Evolutionary conservation across 1,140 invertebrate species (phyloP).

Genomic region (Drosophila lini): DNA sequence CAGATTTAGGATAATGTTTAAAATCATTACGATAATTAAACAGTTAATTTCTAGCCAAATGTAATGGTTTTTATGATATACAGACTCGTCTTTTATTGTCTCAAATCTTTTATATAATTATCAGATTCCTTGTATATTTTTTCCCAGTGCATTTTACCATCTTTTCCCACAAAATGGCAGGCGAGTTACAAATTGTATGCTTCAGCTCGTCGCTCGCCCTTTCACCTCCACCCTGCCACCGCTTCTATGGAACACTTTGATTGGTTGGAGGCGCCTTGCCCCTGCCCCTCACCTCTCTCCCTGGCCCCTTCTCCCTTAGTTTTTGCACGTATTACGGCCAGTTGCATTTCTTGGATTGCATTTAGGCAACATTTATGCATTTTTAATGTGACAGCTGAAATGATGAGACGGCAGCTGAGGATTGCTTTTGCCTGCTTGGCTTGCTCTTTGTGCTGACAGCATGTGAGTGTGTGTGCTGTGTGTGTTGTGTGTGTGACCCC

Average conservation of each 20-base stretch:
- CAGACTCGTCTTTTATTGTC: not conserved
- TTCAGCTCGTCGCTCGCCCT: conserved; percentile 18
- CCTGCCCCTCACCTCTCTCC: not conserved
- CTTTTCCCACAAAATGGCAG: conserved; percentile 51
- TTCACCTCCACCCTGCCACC: not conserved
- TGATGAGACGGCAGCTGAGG: conserved; percentile 64
- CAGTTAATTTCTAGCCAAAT: not conserved
- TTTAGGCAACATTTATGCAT: conserved; percentile 81
- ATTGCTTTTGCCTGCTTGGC: not conserved
- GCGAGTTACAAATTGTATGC: conserved; percentile 58
- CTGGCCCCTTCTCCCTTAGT: conserved; percentile 9
- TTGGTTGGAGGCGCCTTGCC: conserved; percentile 22
- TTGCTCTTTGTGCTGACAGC: conserved; percentile 56
- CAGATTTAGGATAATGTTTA: not conserved
- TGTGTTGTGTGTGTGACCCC: not conserved
- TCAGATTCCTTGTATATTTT: not conserved
- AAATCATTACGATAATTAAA: not conserved
- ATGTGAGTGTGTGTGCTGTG: conserved; percentile 16
- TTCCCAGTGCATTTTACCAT: conserved; percentile 4
- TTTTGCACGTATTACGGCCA: conserved; percentile 60
- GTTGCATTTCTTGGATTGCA: conserved; percentile 81
- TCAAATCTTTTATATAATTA: not conserved
- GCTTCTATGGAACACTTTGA: conserved; percentile 41
- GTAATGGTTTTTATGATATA: not conserved
- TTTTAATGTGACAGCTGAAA: conserved; percentile 80